These are phyloP conservation scores for Protobothrops mucrosquamatus DNA, from an alignment of 2,113 vertebrate species.

Conservation along the genomic window DNA sequence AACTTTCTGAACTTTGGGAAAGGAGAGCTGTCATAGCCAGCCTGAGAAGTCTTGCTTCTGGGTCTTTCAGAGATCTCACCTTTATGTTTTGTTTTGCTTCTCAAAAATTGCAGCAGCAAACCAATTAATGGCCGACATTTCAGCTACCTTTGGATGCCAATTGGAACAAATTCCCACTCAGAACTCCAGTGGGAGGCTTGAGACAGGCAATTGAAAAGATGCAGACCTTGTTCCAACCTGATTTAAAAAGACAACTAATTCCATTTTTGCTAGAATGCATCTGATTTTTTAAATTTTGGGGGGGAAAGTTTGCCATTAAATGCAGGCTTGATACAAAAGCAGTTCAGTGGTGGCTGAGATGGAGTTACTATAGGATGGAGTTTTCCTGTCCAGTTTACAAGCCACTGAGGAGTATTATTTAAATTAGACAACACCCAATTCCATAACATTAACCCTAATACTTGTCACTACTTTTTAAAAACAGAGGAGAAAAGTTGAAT, in stretches of 20 bases:
- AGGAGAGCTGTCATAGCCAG: background rate
- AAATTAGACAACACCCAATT: background rate
- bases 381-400: background rate
- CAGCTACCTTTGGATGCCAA: background rate
- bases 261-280: background rate
- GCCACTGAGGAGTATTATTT: background rate
- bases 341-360: background rate
- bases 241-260: background rate
- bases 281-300: background rate
- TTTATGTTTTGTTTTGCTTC: background rate
- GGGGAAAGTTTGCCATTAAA: background rate
- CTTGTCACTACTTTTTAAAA: background rate
- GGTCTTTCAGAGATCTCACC: background rate
- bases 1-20: background rate
- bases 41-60: background rate
- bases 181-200: background rate
- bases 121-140: background rate
- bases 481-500: background rate
- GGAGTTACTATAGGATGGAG: background rate
- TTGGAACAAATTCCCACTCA: background rate
- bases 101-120: background rate
- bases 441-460: background rate
- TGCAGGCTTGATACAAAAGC: background rate
- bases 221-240: background rate
- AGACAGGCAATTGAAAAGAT: background rate